Conservation (phyloP, 1,140 invertebrate genomes). For the Hycleus cichorii region DNA sequence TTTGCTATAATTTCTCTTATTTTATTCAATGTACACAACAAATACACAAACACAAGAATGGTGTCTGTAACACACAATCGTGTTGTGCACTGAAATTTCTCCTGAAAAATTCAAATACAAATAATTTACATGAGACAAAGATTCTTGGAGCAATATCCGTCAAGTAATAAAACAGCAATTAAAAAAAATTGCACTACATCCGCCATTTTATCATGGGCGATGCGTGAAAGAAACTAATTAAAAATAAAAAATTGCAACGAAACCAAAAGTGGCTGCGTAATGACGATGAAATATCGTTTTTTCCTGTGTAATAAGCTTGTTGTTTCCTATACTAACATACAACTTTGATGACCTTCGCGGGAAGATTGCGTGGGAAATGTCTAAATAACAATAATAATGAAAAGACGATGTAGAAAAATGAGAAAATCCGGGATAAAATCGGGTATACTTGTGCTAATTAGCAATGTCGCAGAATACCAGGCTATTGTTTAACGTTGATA, state of each 20-base stretch:
- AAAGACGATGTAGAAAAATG: no score
- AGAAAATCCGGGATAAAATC: constrained; percentile 21
- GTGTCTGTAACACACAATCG: no score
- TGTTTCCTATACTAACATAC: constrained; percentile 25
- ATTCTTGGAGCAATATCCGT: constrained; percentile 24
- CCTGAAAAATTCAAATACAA: no score
- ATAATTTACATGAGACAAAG: no score
- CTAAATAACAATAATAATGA: no score
- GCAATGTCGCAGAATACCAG: constrained; percentile 22
- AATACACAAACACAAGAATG: no score
- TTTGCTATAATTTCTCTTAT: no score
- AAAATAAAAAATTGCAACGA: constrained; percentile 33
- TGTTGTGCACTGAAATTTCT: no score
- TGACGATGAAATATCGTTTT: constrained; percentile 30
- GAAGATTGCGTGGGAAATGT: constrained; percentile 16
- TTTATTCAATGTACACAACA: no score
- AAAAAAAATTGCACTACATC: constrained; percentile 32
- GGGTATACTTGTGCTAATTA: constrained; percentile 29
- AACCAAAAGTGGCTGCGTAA: constrained; percentile 38
- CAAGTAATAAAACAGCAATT: constrained; percentile 15
- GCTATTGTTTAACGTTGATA: constrained; percentile 19
- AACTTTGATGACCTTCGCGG: constrained; percentile 18
- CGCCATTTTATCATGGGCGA: constrained; percentile 37
- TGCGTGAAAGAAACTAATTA: constrained; percentile 39
- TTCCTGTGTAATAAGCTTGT: neutral